Base-by-base conservation (phyloP, 2,888 invertebrate genomes). In the Mechanitis mazaeus region DNA sequence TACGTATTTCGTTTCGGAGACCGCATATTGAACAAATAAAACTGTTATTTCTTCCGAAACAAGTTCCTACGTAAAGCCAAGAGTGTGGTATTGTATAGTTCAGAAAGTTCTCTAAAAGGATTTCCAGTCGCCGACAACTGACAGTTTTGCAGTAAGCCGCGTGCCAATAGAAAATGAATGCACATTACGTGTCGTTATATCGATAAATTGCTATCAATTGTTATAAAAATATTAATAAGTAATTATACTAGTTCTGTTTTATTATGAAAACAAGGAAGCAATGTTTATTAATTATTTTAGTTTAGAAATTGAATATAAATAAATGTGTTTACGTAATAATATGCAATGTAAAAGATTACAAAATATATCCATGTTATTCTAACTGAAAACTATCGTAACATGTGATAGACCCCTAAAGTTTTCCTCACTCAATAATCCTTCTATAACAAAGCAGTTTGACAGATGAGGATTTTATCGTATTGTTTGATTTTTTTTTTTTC, bases 401-500 rank as follows among this genome's bases (percentile, higher is more conserved):
- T 73, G 71, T 73, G 78, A 76, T 77, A 58, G 50, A 33, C 6
- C 54, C 59, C 64, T 64, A 56, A 56, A 66, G 61, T 74, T 77
- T 75, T 71, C 64, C 72, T 68, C 65, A 69, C 72, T 75, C 78
- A 77, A 77, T 83, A 85, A 85, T 84, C 82, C 80, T 74, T 77
- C 75, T 75, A 79, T 78, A 79, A 80, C 84, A 78, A 83, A 81
- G 76, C 78, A 72, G 77, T 78, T 75, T 78, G 80, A 80, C 80
- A 80, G 77, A 79, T 74, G 72, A 71, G 75, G 68, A 77, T 79
- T 77, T 75, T 75, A 76, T 61, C 55, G 60, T 45, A 35, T 53
- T 56, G 54, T 50, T 56, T 55, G 38, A 56, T 56, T 53, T 58
- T 59, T 59, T 45, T 45, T 20, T 55, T 20, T 45, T 35, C 35